Percentiles rank a stretch among this genome's conserved stretches.
Evolutionary conservation across 2,888 invertebrate species (phyloP).

Genomic region (Agrypnus murinus): DNA sequence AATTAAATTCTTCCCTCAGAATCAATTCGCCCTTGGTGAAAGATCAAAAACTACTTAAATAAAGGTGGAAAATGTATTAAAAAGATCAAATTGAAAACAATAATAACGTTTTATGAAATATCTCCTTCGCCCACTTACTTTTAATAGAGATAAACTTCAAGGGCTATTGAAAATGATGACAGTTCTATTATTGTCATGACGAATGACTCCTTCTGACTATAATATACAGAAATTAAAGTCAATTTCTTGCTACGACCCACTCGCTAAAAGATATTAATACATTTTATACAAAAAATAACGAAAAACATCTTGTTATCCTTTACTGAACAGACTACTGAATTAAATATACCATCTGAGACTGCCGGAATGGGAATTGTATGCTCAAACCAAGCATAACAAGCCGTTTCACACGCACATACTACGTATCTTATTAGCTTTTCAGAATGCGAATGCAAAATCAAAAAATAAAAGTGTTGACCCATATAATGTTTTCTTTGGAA

Average conservation of each 20-base stretch:
- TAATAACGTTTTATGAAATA: not conserved
- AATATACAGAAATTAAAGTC: not conserved
- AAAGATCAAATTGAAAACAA: slow-evolving; percentile 9
- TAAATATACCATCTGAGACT: slow-evolving; percentile 42
- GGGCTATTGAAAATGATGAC: not conserved
- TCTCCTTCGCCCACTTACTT: not conserved
- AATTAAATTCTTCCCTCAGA: no score
- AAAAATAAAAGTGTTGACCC: slow-evolving; percentile 3
- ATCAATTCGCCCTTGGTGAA: no score
- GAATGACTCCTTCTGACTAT: not conserved
- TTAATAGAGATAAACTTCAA: slow-evolving; percentile 3
- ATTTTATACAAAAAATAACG: slow-evolving; percentile 20
- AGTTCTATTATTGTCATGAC: not conserved
- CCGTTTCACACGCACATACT: slow-evolving; percentile 15
- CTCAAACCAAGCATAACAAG: slow-evolving; percentile 26
- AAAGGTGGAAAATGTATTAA: no score
- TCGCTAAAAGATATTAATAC: slow-evolving; percentile 16
- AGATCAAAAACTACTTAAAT: no score
- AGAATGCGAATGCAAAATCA: slow-evolving; percentile 21
- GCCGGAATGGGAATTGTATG: slow-evolving; percentile 25
- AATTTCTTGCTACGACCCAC: slow-evolving; percentile 16
- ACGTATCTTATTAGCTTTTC: slow-evolving; percentile 25
- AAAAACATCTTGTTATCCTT: slow-evolving; percentile 30
- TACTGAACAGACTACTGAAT: slow-evolving; percentile 36
- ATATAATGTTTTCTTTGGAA: no score